Percentiles rank a stretch among this genome's conserved stretches.
These are phyloP conservation scores for Osmoderma eremita DNA, from an alignment of 2,888 invertebrate genomes.

Conservation along the genomic window DNA sequence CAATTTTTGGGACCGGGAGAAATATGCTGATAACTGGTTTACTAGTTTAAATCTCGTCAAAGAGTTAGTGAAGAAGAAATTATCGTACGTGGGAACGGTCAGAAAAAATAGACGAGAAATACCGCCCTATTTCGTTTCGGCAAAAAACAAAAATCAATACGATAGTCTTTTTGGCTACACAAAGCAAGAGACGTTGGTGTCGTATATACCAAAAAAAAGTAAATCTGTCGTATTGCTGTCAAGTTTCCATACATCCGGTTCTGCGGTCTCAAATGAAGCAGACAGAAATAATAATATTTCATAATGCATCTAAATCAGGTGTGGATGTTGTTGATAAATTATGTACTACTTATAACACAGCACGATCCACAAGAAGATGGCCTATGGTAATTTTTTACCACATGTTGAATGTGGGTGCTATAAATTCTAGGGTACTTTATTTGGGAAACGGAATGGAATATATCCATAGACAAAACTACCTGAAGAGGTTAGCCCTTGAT, in stretches of 20 bases:
- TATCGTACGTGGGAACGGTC: slow-evolving; percentile 43
- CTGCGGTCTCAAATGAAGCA: slow-evolving; percentile 5
- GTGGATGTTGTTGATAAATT: slow-evolving; percentile 42
- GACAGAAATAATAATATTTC: slow-evolving; percentile 38
- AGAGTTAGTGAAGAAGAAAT: slow-evolving; percentile 39
- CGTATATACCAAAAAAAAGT: slow-evolving; percentile 50
- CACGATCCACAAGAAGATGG: slow-evolving; percentile 41
- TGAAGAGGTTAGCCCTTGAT: slow-evolving; percentile 28
- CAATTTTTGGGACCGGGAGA: slow-evolving; percentile 47
- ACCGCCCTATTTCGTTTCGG: slow-evolving; percentile 42
- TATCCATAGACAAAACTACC: slow-evolving; percentile 6
- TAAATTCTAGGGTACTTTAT: slow-evolving; percentile 17
- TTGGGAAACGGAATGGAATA: not conserved
- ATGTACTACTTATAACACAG: slow-evolving; percentile 39
- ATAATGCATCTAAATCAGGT: slow-evolving; percentile 40
- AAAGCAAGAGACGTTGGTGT: slow-evolving; percentile 51
- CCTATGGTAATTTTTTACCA: slow-evolving; percentile 42
- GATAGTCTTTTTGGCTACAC: slow-evolving; percentile 42
- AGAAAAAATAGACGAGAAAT: slow-evolving; percentile 44
- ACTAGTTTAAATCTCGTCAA: slow-evolving; percentile 44
- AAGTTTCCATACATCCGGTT: slow-evolving; percentile 20
- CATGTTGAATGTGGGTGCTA: slow-evolving; percentile 30
- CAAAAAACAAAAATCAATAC: slow-evolving; percentile 35
- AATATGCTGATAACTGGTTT: slow-evolving; percentile 54
- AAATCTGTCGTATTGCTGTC: slow-evolving; percentile 25